Percentiles rank a stretch among this genome's conserved stretches.
phyloP scores from a whole-genome alignment of 2,113 vertebrate species.

The Equus quagga region DNA sequence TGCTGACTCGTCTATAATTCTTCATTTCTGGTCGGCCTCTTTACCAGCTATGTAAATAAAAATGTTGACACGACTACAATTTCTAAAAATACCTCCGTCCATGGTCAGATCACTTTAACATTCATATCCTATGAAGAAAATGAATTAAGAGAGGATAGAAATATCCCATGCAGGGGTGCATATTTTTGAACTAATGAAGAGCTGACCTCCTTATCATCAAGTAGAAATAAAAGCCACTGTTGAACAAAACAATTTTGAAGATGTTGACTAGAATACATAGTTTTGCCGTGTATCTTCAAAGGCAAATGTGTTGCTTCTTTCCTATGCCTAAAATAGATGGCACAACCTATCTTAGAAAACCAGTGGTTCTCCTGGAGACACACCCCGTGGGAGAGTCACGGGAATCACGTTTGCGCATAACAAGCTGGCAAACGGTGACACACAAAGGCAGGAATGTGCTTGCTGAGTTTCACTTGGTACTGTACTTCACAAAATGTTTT shows the following conservation, averaged over 20 bases:
- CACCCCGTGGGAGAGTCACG: conserved; percentile 25
- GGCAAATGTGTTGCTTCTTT: conserved; percentile 49
- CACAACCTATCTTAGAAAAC: conserved; percentile 1
- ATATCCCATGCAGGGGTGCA: neutral
- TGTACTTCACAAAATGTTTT: conserved; percentile 68
- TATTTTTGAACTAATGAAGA: conserved; percentile 46
- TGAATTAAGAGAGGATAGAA: conserved; percentile 4
- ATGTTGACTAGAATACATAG: neutral
- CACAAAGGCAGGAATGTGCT: conserved; percentile 56
- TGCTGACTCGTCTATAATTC: neutral
- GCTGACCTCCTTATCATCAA: neutral
- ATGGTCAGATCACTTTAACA: neutral
- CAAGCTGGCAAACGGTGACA: conserved; percentile 63
- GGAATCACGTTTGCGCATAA: conserved; percentile 67
- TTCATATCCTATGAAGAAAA: neutral
- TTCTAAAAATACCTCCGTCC: neutral
- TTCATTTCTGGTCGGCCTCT: conserved; percentile 24
- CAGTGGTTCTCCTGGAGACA: conserved; percentile 11
- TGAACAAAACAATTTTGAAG: conserved; percentile 47
- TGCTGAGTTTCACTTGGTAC: conserved; percentile 74
- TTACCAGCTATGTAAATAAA: conserved; percentile 35
- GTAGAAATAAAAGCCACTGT: conserved; percentile 15
- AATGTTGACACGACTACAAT: neutral
- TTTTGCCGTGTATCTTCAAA: conserved; percentile 48
- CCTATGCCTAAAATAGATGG: conserved; percentile 30